These are phyloP conservation scores for Bufotes viridis DNA, from an alignment of 2,797 vertebrate species.

Conservation along the genomic window DNA sequence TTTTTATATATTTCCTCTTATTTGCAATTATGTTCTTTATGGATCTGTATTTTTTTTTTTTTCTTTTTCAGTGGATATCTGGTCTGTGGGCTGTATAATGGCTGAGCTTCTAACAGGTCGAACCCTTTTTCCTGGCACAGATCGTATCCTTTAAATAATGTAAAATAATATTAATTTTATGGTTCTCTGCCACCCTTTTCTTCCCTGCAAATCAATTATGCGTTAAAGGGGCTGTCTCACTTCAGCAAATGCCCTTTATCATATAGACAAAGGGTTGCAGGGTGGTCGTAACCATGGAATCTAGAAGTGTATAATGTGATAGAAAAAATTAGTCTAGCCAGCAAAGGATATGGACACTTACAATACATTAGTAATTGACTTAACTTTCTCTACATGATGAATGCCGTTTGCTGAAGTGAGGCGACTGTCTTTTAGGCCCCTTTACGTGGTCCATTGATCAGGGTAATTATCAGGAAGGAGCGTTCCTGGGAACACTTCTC, in stretches of 20 bases:
- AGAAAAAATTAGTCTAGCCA: too few species aligned
- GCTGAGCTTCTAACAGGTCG: conserved; percentile 96
- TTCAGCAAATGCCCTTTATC: neutral
- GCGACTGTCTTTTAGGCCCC: too few species aligned
- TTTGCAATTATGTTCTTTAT: neutral
- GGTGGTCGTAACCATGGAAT: too few species aligned
- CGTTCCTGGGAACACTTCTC: too few species aligned
- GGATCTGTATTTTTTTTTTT: neutral
- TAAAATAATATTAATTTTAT: neutral
- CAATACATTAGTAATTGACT: too few species aligned
- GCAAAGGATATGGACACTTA: too few species aligned
- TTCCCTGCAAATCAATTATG: neutral
- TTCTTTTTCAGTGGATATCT: conserved; percentile 91
- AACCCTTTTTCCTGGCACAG: conserved; percentile 95
- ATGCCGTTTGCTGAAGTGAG: too few species aligned
- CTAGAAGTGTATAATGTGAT: too few species aligned
- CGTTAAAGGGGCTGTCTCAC: neutral
- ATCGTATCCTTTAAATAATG: conserved; percentile 94
- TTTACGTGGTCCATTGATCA: too few species aligned
- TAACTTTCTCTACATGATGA: too few species aligned
- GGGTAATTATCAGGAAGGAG: too few species aligned
- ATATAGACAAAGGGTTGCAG: too few species aligned
- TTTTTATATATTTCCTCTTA: neutral
- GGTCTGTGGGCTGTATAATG: conserved; percentile 99
- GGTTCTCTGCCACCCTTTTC: neutral